Evolutionary conservation across 2,797 vertebrate genomes (phyloP).

Genomic region (Gephyroberyx darwinii): DNA sequence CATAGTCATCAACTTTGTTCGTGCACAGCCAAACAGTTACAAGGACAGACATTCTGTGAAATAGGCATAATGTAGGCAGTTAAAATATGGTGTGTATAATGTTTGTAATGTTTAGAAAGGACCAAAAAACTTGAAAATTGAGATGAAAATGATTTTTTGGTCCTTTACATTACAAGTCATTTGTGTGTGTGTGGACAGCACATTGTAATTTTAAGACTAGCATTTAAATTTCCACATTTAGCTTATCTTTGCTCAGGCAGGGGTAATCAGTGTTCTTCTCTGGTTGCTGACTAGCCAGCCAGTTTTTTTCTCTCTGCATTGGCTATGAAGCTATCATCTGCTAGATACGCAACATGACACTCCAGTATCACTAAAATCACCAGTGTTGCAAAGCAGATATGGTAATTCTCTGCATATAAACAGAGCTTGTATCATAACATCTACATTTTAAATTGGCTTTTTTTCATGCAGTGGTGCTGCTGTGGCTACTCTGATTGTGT

Average conservation of each 20-base stretch:
- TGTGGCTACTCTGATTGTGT: not conserved
- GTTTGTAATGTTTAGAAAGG: too few relatives aligned
- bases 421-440: not conserved
- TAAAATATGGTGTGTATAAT: too few relatives aligned
- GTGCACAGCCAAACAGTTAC: too few relatives aligned
- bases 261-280: not conserved
- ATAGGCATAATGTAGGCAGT: too few relatives aligned
- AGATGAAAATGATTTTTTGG: too few relatives aligned
- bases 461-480: not conserved
- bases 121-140: too few relatives aligned
- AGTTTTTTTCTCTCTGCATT: not conserved
- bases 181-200: too few relatives aligned
- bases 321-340: conserved; percentile 2
- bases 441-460: not conserved
- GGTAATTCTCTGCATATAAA: conserved; percentile 8
- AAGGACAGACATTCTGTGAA: too few relatives aligned
- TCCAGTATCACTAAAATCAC: not conserved
- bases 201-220: too few relatives aligned
- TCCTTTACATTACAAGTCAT: too few relatives aligned
- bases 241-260: conserved; percentile 1
- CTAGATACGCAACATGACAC: not conserved
- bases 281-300: too few relatives aligned
- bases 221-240: not conserved
- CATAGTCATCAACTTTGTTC: too few relatives aligned
- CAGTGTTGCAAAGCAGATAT: not conserved